phyloP scores from a whole-genome alignment of 2,797 vertebrate species.

The Chaunax sp. region DNA sequence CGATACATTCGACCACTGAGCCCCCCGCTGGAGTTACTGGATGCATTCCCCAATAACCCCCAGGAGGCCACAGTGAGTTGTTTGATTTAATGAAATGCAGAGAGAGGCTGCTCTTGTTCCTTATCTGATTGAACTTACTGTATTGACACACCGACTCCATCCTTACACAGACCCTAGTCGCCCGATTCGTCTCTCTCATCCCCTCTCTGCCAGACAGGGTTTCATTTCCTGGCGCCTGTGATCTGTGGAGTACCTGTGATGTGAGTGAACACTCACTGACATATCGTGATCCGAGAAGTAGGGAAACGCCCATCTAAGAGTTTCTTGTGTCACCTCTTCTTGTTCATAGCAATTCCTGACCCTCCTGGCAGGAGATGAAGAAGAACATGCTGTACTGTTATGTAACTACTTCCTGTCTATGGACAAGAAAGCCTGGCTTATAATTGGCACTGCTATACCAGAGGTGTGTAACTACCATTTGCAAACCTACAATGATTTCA shows the following conservation, averaged over 20 bases:
- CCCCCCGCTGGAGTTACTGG: conserved; percentile 91
- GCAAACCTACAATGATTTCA: neutral
- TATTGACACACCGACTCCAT: neutral
- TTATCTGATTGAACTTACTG: neutral
- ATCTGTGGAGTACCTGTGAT: conserved; percentile 96
- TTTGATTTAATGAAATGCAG: neutral
- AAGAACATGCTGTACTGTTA: conserved; percentile 93
- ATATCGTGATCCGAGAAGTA: neutral
- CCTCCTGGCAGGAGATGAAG: conserved; percentile 94
- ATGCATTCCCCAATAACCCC: conserved; percentile 75
- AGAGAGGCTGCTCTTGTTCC: neutral
- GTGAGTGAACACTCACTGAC: conserved; percentile 80
- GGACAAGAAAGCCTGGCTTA: conserved; percentile 94
- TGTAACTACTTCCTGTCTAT: conserved; percentile 96
- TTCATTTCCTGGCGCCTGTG: conserved; percentile 91
- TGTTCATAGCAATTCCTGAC: conserved; percentile 92
- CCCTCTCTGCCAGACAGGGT: conserved; percentile 93
- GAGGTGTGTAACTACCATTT: conserved; percentile 83
- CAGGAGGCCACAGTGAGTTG: conserved; percentile 82
- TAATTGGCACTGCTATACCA: conserved; percentile 93
- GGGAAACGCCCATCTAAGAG: neutral
- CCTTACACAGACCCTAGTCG: conserved; percentile 86
- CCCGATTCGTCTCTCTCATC: conserved; percentile 92
- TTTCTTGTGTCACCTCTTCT: neutral
- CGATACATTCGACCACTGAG: conserved; percentile 91